Evolutionary conservation across 2,888 invertebrate genomes (phyloP), one percentile per base, ranked within the genome.

Genomic region (Lithophane semibrunnea): DNA sequence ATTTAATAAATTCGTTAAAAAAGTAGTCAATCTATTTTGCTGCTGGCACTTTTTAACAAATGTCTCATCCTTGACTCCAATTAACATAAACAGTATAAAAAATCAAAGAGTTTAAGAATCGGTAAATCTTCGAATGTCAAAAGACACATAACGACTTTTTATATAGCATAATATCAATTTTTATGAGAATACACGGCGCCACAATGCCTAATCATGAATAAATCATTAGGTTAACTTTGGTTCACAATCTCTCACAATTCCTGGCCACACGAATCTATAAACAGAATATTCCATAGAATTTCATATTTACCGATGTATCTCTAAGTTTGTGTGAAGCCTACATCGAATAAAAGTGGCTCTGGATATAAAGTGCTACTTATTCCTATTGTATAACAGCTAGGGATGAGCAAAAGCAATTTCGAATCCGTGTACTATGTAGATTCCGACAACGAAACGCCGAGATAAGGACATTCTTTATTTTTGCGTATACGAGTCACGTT

Each of bases 401-500:
- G 61, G 73, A 61, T 83, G 72, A 72, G 65, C 73, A 75, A 74
- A 75, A 80, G 60, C 58, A 80, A 71, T 79, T 83, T 75, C n/a
- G 63, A 74, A 73, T 73, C 29, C 71, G 52, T 75, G 73, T 73
- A 63, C 73, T 75, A 77, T 77, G 80, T 71, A 80, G 76, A 86
- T 86, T 69, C 64, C 65, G 42, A 72, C 73, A 73, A 64, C 70
- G 73, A 75, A 75, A 70, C 47, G 10, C 63, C 47, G 52, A 83
- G 84, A 88, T 86, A 87, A 82, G 73, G 63, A 18, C 37, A 77
- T 81, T 78, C 79, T 85, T 83, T 87, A 83, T 85, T 85, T 88
- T 86, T 80, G 67, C 76, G 67, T 65, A 77, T 69, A 76, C 65
- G 42, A 80, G 81, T 88, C 88, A 85, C 86, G 81, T 83, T 83